These are phyloP conservation scores for Phaedon cochleariae DNA, from an alignment of 2,888 invertebrate genomes.

Conservation along the genomic window DNA sequence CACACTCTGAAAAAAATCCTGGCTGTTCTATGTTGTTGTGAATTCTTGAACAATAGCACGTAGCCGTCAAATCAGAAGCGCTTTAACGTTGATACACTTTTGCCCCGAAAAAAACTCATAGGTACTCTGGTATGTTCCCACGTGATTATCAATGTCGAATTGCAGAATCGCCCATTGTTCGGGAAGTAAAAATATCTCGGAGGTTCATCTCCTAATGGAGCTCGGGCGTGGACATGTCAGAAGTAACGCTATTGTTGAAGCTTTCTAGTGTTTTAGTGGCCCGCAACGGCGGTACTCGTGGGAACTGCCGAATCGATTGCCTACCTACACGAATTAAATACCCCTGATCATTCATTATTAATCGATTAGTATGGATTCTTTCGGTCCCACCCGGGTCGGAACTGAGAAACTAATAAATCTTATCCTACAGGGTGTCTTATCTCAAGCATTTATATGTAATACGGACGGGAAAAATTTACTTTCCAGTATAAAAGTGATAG, in stretches of 20 bases:
- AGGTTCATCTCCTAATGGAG: slow-evolving; percentile 47
- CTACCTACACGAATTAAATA: slow-evolving; percentile 22
- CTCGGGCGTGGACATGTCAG: slow-evolving; percentile 57
- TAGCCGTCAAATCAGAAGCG: too few relatives aligned
- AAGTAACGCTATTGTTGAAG: slow-evolving; percentile 50
- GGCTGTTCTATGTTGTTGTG: too few relatives aligned
- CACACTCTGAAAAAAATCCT: too few relatives aligned
- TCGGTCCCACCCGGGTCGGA: background rate
- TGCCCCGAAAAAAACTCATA: background rate
- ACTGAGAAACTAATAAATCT: slow-evolving; percentile 12
- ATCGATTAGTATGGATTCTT: slow-evolving; percentile 22
- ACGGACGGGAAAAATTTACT: too few relatives aligned
- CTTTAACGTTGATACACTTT: background rate
- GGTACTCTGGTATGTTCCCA: slow-evolving; percentile 21
- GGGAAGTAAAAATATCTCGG: slow-evolving; percentile 28
- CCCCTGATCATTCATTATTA: slow-evolving; percentile 26
- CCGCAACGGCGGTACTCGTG: slow-evolving; percentile 25
- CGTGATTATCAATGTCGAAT: slow-evolving; percentile 36
- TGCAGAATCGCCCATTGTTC: slow-evolving; percentile 32
- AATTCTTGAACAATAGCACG: too few relatives aligned
- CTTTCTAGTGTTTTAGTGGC: slow-evolving; percentile 38
- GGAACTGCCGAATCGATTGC: slow-evolving; percentile 25
- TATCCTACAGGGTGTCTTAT: background rate
- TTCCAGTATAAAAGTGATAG: too few relatives aligned
- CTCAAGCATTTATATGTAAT: too few relatives aligned